Evolutionary conservation across 2,888 invertebrate genomes (phyloP), one percentile per base, ranked within the genome.

Genomic region (Parnassius orleans): DNA sequence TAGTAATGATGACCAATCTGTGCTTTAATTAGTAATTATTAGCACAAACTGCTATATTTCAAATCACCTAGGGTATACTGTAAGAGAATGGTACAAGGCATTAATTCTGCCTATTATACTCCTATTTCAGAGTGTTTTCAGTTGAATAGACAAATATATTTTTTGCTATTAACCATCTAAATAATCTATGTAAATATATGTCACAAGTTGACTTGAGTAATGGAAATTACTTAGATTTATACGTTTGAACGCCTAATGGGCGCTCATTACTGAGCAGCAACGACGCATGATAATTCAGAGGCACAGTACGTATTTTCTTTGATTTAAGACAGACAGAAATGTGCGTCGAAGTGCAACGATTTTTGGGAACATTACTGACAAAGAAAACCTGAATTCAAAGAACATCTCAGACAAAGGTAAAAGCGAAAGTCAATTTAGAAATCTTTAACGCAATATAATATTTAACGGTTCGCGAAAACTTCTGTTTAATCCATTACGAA

Each of bases 401-500:
- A 24, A 10, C 52, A 42, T 42, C 14, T 41, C 41, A 57, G 51
- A 47, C 53, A 42, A 52, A 56, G 48, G 60, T 54, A 42, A 44
- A 7, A 19, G 14, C 10, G 12, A 60, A 48, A 52, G 52, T 41
- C 52, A 48, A 33, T 55, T 46, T n/a, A 50, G 24, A 53, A 62
- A 57, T 44, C 43, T 53, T 47, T 15, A 53, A 42, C 48, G 46
- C 53, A 19, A 41, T 57, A 58, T 58, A 53, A 57, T 43, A 58
- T 33, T 57, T 48, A 58, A 58, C 50, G 54, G 11, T 54, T 12
- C 33, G 44, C 50, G 58, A 53, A 62, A 62, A 62, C 50, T 62
- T 54, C 15, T 24, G 53, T 53, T 61, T 47, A 61, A 57, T 58
- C 57, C 58, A 57, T 57, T 58, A 58, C 50, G 44, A 44, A 44